Evolutionary conservation across 1,140 invertebrate species (phyloP).

Genomic region (Drosophila athabasca): DNA sequence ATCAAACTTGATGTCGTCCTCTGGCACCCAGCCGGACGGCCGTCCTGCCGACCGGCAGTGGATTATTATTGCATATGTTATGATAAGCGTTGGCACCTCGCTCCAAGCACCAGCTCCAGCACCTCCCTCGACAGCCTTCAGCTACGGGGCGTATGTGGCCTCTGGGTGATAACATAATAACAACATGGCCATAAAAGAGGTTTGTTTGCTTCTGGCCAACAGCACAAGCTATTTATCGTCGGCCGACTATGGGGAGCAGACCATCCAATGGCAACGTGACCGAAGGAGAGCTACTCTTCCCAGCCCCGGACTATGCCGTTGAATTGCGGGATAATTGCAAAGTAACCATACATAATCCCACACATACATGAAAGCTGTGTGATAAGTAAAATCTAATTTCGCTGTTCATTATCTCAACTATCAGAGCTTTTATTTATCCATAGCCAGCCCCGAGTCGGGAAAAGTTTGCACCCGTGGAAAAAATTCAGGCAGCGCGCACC

Average conservation of each 20-base stretch:
- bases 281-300: not conserved
- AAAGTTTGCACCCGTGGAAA: no score
- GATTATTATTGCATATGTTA: conserved; percentile 74
- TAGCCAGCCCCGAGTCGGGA: no score
- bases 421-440: no score
- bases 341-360: no score
- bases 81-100: conserved; percentile 56
- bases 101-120: conserved; percentile 14
- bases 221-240: conserved; percentile 52
- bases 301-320: not conserved
- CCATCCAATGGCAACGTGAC: not conserved
- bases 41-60: conserved; percentile 15
- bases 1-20: conserved; percentile 56
- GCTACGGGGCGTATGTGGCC: not conserved
- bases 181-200: conserved; percentile 60
- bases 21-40: no score
- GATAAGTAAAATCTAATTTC: no score
- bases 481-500: no score
- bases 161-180: conserved; percentile 65
- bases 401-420: no score
- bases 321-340: no score
- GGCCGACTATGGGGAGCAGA: conserved; percentile 12
- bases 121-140: not conserved
- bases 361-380: no score
- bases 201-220: conserved; percentile 52